These are phyloP conservation scores for Porphyrio hochstetteri DNA, from an alignment of 2,113 vertebrate species.

Conservation along the genomic window DNA sequence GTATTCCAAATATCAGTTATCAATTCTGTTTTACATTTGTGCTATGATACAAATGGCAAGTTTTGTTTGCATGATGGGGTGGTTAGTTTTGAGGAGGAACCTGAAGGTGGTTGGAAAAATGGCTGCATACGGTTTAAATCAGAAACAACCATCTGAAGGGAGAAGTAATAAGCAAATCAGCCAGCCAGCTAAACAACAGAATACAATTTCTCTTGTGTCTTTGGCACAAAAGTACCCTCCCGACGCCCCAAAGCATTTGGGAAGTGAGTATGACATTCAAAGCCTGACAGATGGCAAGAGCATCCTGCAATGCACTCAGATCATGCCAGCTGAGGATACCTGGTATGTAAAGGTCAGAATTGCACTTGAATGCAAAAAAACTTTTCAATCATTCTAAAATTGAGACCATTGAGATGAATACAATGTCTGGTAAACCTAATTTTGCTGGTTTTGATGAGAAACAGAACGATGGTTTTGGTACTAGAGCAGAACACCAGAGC, in stretches of 20 bases:
- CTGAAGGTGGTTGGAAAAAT: not conserved
- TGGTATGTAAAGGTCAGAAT: not conserved
- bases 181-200: conserved; percentile 31
- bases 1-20: not conserved
- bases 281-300: conserved; percentile 24
- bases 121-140: conserved; percentile 25
- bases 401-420: not conserved
- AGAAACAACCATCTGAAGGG: conserved; percentile 8
- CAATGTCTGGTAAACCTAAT: not conserved
- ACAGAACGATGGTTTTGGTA: not conserved
- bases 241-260: conserved; percentile 23
- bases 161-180: conserved; percentile 15
- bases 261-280: conserved; percentile 23
- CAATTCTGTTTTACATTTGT: not conserved
- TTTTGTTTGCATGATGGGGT: not conserved
- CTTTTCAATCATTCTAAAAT: not conserved
- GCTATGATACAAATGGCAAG: not conserved
- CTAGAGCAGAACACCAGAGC: not conserved
- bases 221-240: conserved; percentile 31
- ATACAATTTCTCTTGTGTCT: conserved; percentile 22
- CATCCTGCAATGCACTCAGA: not conserved
- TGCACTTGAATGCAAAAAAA: not conserved
- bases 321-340: not conserved
- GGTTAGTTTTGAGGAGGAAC: not conserved
- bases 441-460: conserved; percentile 38